Evolutionary conservation across 2,888 invertebrate species (phyloP).

Genomic region (Ophraella communa): DNA sequence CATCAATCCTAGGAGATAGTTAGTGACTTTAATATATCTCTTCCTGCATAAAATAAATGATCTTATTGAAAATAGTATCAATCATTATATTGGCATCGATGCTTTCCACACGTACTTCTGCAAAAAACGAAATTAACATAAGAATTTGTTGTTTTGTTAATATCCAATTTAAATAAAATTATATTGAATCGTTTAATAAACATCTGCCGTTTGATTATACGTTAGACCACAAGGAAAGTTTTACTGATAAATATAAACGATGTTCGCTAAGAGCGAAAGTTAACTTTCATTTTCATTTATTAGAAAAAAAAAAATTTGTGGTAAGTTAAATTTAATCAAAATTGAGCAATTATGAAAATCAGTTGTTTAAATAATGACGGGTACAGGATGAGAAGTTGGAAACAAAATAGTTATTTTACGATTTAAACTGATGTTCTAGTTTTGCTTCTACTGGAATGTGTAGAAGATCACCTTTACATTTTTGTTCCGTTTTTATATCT

Average conservation of each 20-base stretch:
- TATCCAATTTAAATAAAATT: not conserved
- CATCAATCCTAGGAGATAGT: too few species aligned
- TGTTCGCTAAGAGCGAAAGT: conserved; percentile 11
- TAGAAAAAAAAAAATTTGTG: conserved; percentile 6
- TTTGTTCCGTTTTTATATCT: too few species aligned
- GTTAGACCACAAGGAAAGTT: conserved; percentile 9
- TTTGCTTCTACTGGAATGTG: not conserved
- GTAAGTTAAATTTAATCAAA: not conserved
- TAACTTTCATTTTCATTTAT: conserved; percentile 21
- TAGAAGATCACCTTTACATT: too few species aligned
- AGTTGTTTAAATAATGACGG: too few species aligned
- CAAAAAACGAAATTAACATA: not conserved
- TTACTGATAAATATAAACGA: conserved; percentile 2
- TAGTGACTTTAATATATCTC: too few species aligned
- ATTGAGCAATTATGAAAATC: not conserved
- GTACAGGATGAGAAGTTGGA: too few species aligned
- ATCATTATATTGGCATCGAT: not conserved
- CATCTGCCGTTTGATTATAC: conserved; percentile 1
- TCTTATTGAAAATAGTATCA: too few species aligned
- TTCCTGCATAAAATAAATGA: too few species aligned
- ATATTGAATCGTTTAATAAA: not conserved
- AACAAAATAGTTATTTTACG: too few species aligned
- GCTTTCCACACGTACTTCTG: not conserved
- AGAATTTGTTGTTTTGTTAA: not conserved
- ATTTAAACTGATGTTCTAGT: too few species aligned